Conservation (phyloP, 2,113 vertebrate genomes). For the Rhabdomys dilectus region DNA sequence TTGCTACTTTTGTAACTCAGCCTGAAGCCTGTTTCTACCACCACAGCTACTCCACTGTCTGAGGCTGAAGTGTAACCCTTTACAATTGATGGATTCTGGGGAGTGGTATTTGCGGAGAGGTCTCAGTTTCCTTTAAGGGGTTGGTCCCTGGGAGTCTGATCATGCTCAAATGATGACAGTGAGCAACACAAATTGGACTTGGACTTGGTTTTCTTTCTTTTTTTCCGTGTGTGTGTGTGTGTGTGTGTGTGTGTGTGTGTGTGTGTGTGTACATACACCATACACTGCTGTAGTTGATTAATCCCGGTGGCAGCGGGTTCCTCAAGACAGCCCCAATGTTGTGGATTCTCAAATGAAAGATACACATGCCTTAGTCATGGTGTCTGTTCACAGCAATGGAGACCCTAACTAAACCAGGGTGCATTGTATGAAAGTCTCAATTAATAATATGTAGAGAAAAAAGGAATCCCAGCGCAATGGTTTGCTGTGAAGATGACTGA, state of each 20-base stretch:
- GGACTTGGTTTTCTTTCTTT: not conserved
- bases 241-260: too few species aligned
- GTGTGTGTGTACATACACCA: too few species aligned
- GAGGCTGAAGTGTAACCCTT: not conserved
- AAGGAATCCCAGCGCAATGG: not conserved
- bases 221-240: too few species aligned
- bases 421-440: not conserved
- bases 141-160: not conserved
- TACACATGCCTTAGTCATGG: too few species aligned
- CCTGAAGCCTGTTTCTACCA: not conserved
- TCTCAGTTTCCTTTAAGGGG: not conserved
- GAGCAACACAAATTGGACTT: not conserved
- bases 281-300: too few species aligned
- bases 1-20: not conserved
- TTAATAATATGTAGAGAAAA: not conserved
- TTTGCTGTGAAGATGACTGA: not conserved
- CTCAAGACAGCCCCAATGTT: too few species aligned
- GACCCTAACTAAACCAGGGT: too few species aligned
- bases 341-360: too few species aligned
- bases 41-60: not conserved
- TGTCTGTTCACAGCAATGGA: too few species aligned
- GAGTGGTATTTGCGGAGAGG: not conserved
- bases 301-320: too few species aligned
- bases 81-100: not conserved
- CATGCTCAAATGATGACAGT: not conserved